Conservation (phyloP, 92 coral and sea anemone genomes). For the Plumapathes pennacea region DNA sequence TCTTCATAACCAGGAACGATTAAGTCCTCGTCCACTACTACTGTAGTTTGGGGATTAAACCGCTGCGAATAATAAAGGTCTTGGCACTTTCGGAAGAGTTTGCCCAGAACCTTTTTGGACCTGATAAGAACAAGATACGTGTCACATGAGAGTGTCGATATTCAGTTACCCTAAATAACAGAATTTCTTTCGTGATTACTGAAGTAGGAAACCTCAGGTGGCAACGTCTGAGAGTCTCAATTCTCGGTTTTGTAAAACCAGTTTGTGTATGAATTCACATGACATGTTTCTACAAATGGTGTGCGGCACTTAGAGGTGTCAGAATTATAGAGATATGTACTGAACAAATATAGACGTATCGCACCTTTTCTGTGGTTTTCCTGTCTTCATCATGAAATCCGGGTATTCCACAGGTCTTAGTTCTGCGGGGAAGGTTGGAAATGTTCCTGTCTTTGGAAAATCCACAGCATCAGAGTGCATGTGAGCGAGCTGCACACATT, state of each 20-base stretch:
- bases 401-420: conserved; percentile 87
- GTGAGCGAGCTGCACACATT: conserved; percentile 81
- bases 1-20: conserved; percentile 64
- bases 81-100: conserved; percentile 79
- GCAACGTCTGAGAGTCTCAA: too few relatives aligned
- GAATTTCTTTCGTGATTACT: too few relatives aligned
- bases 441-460: conserved; percentile 90
- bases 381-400: conserved; percentile 95
- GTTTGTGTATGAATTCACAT: too few relatives aligned
- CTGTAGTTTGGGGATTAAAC: conserved; percentile 35
- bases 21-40: conserved; percentile 63
- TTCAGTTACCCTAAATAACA: too few relatives aligned
- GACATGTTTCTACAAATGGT: too few relatives aligned
- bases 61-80: conserved; percentile 74
- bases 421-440: conserved; percentile 72
- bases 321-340: too few relatives aligned
- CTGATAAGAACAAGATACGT: conserved; percentile 9
- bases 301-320: too few relatives aligned
- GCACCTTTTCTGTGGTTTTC: conserved; percentile 83
- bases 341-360: too few relatives aligned
- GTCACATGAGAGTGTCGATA: too few relatives aligned
- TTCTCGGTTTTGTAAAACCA: too few relatives aligned
- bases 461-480: conserved; percentile 98
- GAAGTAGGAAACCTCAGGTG: too few relatives aligned
- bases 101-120: conserved; percentile 81